Percentiles rank a stretch among this genome's conserved stretches.
phyloP scores from a whole-genome alignment of 2,797 vertebrate genomes.

The Xenentodon cancila region DNA sequence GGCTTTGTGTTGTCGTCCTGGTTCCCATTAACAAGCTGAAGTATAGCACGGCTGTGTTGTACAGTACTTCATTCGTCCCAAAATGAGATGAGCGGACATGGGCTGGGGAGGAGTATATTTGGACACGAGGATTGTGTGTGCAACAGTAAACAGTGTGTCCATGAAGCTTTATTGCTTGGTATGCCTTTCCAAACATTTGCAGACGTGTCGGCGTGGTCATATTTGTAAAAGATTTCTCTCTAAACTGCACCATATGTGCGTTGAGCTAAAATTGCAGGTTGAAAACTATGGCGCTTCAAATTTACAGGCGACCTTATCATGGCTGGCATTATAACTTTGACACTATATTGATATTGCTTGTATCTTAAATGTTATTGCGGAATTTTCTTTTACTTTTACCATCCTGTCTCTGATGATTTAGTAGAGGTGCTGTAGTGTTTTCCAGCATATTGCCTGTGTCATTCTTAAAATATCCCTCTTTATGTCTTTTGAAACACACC shows the following conservation, averaged over 20 bases:
- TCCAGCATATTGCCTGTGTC: constrained; percentile 12
- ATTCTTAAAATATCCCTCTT: constrained; percentile 32
- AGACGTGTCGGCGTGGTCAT: constrained; percentile 20
- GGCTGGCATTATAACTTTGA: constrained; percentile 40
- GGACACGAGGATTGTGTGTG: constrained; percentile 44
- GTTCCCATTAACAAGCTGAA: constrained; percentile 74
- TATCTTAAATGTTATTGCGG: constrained; percentile 52
- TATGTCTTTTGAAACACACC: constrained; percentile 31
- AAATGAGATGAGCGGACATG: constrained; percentile 54
- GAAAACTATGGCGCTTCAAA: constrained; percentile 38
- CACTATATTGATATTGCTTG: constrained; percentile 8
- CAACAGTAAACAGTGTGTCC: constrained; percentile 50
- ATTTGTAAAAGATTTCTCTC: constrained; percentile 39
- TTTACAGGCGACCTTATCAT: constrained; percentile 54
- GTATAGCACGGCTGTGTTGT: constrained; percentile 32
- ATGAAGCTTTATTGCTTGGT: constrained; percentile 39
- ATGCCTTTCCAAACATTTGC: constrained; percentile 58
- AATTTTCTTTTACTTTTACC: constrained; percentile 39
- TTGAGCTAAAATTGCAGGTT: constrained; percentile 34
- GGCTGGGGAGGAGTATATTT: constrained; percentile 53
- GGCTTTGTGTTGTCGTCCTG: constrained; percentile 69
- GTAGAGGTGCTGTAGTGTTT: background rate
- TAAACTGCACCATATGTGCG: constrained; percentile 40
- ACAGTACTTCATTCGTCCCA: constrained; percentile 26
- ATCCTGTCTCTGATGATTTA: constrained; percentile 33